Evolutionary conservation across 2,113 vertebrate genomes (phyloP).

Genomic region (Melierax canorus): DNA sequence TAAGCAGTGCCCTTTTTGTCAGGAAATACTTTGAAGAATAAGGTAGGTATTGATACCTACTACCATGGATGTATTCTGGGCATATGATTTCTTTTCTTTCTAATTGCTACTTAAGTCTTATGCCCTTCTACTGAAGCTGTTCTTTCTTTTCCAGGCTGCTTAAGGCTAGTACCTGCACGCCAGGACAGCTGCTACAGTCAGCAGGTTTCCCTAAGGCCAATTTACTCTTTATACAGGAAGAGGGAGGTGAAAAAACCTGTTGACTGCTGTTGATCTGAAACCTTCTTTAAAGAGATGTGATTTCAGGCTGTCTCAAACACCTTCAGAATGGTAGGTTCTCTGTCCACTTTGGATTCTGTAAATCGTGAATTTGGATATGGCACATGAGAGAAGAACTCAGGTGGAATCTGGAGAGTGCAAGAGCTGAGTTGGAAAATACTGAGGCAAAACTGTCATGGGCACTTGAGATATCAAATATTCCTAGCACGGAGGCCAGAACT

Average conservation of each 20-base stretch:
- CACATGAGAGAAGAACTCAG: neutral
- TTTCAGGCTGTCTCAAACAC: neutral
- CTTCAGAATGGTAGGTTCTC: neutral
- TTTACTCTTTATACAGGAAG: neutral
- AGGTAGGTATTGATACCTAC: neutral
- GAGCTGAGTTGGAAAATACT: neutral
- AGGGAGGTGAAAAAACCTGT: constrained; percentile 5
- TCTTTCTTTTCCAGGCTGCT: constrained; percentile 1
- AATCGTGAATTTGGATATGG: neutral
- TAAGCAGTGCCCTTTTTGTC: neutral
- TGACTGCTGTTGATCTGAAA: neutral
- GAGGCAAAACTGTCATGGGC: neutral
- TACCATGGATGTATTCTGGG: neutral
- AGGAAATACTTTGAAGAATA: neutral
- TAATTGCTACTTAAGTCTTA: neutral
- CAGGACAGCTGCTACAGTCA: neutral
- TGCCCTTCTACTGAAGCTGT: neutral
- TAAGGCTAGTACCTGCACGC: constrained; percentile 25
- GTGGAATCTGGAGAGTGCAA: neutral
- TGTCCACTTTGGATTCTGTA: neutral
- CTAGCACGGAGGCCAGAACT: neutral
- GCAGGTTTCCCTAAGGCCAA: constrained; percentile 1
- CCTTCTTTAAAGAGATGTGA: neutral
- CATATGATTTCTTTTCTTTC: neutral
- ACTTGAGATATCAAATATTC: neutral